Percentiles rank a stretch among this genome's conserved stretches.
These are phyloP conservation scores for Lepus townsendii DNA, from an alignment of 2,797 vertebrate species.

Conservation along the genomic window DNA sequence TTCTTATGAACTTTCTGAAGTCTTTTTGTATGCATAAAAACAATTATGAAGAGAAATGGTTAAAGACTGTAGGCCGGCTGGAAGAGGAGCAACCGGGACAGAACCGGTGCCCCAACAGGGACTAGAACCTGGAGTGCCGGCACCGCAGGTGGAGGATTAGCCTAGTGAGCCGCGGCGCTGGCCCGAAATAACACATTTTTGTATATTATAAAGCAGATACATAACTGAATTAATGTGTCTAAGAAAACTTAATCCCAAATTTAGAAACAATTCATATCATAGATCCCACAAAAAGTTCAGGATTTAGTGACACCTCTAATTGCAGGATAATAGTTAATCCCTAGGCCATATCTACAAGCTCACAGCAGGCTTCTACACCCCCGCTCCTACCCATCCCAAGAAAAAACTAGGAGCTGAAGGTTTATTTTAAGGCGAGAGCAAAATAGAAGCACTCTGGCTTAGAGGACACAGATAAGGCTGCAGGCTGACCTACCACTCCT, in stretches of 20 bases:
- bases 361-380: background rate
- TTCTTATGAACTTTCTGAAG: no score
- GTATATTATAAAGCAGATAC: background rate
- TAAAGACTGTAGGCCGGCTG: background rate
- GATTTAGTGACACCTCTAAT: background rate
- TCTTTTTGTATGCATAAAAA: background rate
- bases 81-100: no score
- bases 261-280: background rate
- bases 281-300: background rate
- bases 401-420: background rate
- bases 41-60: background rate
- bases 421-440: background rate
- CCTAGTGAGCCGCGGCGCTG: no score
- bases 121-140: no score
- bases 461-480: background rate
- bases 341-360: background rate
- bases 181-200: background rate
- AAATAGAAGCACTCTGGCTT: background rate
- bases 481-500: background rate
- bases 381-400: background rate
- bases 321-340: background rate
- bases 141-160: no score
- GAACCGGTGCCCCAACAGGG: no score
- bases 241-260: conserved; percentile 10
- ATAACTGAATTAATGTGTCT: background rate